Conservation (phyloP, 2,113 vertebrate genomes). For the Tachuris rubrigastra region DNA sequence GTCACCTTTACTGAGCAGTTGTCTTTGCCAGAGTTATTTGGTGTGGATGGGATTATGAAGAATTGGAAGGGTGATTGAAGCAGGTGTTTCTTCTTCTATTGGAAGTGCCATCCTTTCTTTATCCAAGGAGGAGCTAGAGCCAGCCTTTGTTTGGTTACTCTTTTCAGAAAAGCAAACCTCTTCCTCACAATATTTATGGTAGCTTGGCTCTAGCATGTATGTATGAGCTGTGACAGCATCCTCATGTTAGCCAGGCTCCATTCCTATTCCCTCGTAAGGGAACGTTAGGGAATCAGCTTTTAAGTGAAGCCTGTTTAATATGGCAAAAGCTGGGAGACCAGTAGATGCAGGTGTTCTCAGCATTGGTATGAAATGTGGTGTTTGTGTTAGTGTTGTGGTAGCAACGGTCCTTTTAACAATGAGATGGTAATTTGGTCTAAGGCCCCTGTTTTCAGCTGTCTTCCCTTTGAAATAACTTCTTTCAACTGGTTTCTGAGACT, state of each 20-base stretch:
- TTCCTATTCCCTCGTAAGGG: not conserved
- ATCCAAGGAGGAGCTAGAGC: not conserved
- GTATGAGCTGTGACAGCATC: slow-evolving; percentile 35
- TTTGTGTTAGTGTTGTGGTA: slow-evolving; percentile 63
- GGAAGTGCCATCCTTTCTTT: not conserved
- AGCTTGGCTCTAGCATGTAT: not conserved
- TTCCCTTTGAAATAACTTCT: not conserved
- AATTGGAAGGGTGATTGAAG: not conserved
- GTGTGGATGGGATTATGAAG: not conserved
- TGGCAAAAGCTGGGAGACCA: slow-evolving; percentile 30
- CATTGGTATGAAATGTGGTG: slow-evolving; percentile 42
- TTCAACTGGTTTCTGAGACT: not conserved
- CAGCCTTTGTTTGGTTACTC: slow-evolving; percentile 2
- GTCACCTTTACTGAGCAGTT: not conserved
- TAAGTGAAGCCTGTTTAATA: slow-evolving; percentile 33
- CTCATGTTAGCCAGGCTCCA: not conserved
- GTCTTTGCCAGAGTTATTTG: not conserved
- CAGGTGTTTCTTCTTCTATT: slow-evolving; percentile 41
- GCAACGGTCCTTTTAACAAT: slow-evolving; percentile 18
- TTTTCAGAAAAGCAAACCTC: slow-evolving; percentile 21
- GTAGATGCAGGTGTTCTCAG: slow-evolving; percentile 42
- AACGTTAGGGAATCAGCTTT: not conserved
- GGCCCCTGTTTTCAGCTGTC: slow-evolving; percentile 29
- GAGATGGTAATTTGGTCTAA: slow-evolving; percentile 13
- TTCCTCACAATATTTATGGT: slow-evolving; percentile 39